Evolutionary conservation across 2,797 vertebrate genomes (phyloP).

Genomic region (Cossypha heuglini): DNA sequence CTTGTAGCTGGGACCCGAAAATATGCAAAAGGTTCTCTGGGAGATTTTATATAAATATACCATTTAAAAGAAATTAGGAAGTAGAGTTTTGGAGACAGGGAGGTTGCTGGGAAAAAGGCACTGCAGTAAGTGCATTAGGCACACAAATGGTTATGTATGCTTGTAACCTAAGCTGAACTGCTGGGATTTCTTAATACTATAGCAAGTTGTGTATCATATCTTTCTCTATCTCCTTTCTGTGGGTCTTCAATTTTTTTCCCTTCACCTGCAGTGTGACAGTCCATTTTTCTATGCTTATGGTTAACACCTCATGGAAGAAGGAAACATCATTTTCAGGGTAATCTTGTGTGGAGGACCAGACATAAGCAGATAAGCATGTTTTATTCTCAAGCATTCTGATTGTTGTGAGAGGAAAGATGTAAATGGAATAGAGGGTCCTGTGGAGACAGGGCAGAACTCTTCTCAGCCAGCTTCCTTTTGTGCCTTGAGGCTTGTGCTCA

Average conservation of each 20-base stretch:
- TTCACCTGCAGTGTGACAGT: not conserved
- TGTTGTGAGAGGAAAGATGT: not conserved
- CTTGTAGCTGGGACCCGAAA: not conserved
- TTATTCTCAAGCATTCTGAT: not conserved
- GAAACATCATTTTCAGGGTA: not conserved
- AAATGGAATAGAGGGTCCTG: not conserved
- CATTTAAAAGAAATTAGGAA: not conserved
- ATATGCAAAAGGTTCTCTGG: not conserved
- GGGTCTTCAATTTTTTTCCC: not conserved
- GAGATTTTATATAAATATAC: not conserved
- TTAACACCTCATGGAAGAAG: not conserved
- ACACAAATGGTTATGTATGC: accelerated
- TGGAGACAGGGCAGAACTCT: not conserved
- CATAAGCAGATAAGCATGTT: not conserved
- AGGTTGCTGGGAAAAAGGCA: not conserved
- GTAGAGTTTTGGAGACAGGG: not conserved
- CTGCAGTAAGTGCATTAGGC: not conserved
- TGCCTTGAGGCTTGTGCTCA: not conserved
- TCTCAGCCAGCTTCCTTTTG: not conserved
- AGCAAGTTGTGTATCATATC: not conserved
- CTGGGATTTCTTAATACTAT: not conserved
- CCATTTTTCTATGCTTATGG: not conserved
- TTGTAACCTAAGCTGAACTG: not conserved
- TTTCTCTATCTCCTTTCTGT: not conserved
- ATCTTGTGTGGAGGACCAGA: not conserved